Evolutionary conservation across 2,113 vertebrate genomes (phyloP), one percentile per base, ranked within the genome.

Genomic region (Corvus cornix): DNA sequence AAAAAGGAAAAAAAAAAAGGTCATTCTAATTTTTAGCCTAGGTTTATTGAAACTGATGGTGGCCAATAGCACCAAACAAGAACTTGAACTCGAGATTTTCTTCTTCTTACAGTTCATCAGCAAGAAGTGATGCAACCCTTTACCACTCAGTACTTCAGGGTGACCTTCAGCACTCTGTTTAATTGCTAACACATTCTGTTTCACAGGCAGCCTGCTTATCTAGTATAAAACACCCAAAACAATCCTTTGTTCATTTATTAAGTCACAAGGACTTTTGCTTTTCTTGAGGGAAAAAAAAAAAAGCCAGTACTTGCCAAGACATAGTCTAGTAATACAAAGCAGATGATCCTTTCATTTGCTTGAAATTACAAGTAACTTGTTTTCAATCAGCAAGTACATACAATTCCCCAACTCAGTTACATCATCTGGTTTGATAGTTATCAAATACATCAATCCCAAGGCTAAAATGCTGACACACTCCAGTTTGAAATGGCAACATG

Each of bases 231-330:
- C 69, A 76, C 77, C 63, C 90, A 1, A 80, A 89, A 74, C 26
- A 49, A 43, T 43, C 24, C 73, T 91, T 91, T 94, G 84, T 93
- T 87, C 62, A 68, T 69, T 87, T 81, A 59, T 62, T 63, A 91
- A 95, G 82, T 72, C 85, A 75, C 79, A 90, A 86, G 79, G 90
- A 90, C 90, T 94, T 95, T 26, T 81, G 66, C 89, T 91, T 88
- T 79, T 87, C 81, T 84, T 69, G 16, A 51, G 43, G 39, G 7
- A 2, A 20, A 66, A 74, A 84, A 72, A 81, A 81, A 41, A 49
- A 17, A 6, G 35, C 10, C 75, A 86, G n/a, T 35, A 88, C 79
- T 84, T 95, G 83, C 92, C 88, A 94, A 90, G 86, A 51, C 63
- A 82, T 8, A 90, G 75, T 58, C 27, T 39, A 86, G 49, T 76